Percentiles rank a stretch among this genome's conserved stretches.
Evolutionary conservation across 2,797 vertebrate genomes (phyloP).

Genomic region (Syngnathus acus): DNA sequence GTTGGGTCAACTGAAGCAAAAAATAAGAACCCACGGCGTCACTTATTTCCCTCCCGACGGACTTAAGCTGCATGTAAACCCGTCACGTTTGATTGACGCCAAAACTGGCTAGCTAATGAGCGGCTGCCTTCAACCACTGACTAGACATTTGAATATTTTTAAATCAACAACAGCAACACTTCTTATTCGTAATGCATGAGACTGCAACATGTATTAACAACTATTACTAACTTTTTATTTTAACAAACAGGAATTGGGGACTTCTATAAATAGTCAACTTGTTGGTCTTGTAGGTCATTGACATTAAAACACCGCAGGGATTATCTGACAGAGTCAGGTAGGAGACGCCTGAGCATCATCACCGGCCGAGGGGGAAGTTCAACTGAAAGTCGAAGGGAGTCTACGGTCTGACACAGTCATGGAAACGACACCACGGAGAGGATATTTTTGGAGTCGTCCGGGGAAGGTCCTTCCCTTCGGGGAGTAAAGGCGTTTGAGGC

Average conservation of each 20-base stretch:
- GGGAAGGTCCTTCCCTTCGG: conserved; percentile 43
- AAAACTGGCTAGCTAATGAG: conserved; percentile 3
- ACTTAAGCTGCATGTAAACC: not conserved
- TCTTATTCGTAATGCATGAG: not conserved
- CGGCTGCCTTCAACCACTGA: not conserved
- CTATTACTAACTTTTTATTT: not conserved
- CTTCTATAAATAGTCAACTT: not conserved
- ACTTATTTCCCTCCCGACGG: not conserved
- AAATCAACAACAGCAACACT: not conserved
- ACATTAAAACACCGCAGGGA: conserved; percentile 9
- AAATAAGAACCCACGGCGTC: not conserved
- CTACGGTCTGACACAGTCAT: conserved; percentile 54
- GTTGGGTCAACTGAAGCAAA: conserved; percentile 19
- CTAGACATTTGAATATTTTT: not conserved
- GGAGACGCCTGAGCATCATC: conserved; percentile 38
- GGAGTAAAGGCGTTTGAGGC: conserved; percentile 31
- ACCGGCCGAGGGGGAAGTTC: conserved; percentile 33
- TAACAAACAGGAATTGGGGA: too few species aligned
- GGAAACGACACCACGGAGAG: conserved; percentile 58
- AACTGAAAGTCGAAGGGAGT: conserved; percentile 36
- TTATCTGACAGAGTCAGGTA: conserved; percentile 30
- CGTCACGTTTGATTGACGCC: not conserved
- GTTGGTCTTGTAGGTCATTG: not conserved
- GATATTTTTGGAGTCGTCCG: conserved; percentile 62
- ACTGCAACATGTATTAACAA: not conserved